These are phyloP conservation scores for Pachliopta kotzebuea DNA, from an alignment of 2,888 invertebrate genomes.

Conservation along the genomic window DNA sequence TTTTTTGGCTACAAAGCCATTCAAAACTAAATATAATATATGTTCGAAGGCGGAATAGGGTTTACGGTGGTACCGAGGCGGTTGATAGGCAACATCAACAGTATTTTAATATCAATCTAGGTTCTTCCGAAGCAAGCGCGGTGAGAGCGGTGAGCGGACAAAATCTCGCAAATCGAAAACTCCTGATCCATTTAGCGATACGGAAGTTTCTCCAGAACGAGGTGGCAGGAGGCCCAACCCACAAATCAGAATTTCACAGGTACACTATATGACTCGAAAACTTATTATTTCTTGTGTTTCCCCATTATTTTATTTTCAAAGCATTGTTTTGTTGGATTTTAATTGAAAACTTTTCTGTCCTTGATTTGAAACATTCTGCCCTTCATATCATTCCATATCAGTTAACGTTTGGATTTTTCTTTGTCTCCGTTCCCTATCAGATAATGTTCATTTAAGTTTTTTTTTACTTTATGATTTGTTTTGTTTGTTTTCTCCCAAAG, in stretches of 20 bases:
- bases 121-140: slow-evolving; percentile 92
- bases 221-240: slow-evolving; percentile 62
- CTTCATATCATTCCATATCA: neutral
- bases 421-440: neutral
- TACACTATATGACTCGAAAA: slow-evolving; percentile 36
- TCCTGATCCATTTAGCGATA: slow-evolving; percentile 82
- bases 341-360: neutral
- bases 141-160: slow-evolving; percentile 84
- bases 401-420: neutral
- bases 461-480: slow-evolving; percentile 31
- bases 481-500: slow-evolving; percentile 46
- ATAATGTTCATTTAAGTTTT: slow-evolving; percentile 18
- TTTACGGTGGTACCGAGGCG: too few relatives aligned
- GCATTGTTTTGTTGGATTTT: neutral
- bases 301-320: slow-evolving; percentile 32
- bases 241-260: slow-evolving; percentile 78
- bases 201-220: slow-evolving; percentile 69
- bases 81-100: neutral
- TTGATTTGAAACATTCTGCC: neutral
- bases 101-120: slow-evolving; percentile 58
- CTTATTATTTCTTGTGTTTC: slow-evolving; percentile 29
- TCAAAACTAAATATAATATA: too few relatives aligned
- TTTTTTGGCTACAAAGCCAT: too few relatives aligned
- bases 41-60: too few relatives aligned
- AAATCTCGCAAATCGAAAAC: slow-evolving; percentile 85